Evolutionary conservation across 2,888 invertebrate species (phyloP), one percentile per base, ranked within the genome.

Genomic region (Colletes collaris): DNA sequence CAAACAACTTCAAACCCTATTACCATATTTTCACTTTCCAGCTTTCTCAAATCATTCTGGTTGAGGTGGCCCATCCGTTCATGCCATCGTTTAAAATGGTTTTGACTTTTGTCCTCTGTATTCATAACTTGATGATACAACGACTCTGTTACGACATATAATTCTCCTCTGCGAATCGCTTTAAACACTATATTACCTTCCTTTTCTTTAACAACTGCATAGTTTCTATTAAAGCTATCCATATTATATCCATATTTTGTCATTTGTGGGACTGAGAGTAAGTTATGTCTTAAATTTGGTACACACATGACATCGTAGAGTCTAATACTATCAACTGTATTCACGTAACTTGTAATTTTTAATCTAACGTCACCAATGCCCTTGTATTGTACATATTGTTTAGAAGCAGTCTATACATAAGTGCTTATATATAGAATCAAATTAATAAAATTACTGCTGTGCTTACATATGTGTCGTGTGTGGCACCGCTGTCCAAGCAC

Each of bases 371-470:
- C 55, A 55, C 56, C 66, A 7, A 66, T 44, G 1, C 56, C 66
- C 0, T 27, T 56, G 13, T n/a, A 44, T 27, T 66, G 10, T 56
- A 56, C 66, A 40, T 13, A 46, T 1, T 56, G 44, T 46, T 66
- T 46, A 66, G 44, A 27, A 46, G 56, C 66, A 0, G 46, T 66
- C 46, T 46, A 56, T 56, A 66, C 56, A 13, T 56, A 56, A 4
- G 44, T 65, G 8, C 5, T 56, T 27, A 44, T 46, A 13, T 46
- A n/a, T 66, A 46, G 19, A 4, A 56, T 46, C 27, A 66, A 13
- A 56, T 46, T 55, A 46, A 46, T 46, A 35, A 49, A 66, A 16
- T 56, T 66, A 56, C 74, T 83, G 62, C 27, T 62, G 44, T 62
- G 46, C 62, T 62, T 49, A 49, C 62, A 62, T 27, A 27, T 62